Evolutionary conservation across 2,797 vertebrate species (phyloP).

Genomic region (Fringilla coelebs): DNA sequence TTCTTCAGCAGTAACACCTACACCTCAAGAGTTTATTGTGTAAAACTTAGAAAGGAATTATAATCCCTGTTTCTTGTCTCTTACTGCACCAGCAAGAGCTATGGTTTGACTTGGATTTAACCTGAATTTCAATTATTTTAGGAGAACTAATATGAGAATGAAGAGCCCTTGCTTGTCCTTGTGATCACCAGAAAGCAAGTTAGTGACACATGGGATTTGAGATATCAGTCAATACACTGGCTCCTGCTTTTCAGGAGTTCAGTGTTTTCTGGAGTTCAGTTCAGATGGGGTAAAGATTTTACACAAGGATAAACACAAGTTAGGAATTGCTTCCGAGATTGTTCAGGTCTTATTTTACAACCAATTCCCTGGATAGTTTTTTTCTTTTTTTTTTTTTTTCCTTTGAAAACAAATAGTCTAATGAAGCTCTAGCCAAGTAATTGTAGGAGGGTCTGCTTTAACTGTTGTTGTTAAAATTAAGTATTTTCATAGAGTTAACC

Average conservation of each 20-base stretch:
- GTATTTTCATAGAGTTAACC: background rate
- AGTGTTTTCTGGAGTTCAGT: too few species aligned
- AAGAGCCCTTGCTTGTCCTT: background rate
- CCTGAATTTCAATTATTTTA: background rate
- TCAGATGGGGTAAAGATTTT: background rate
- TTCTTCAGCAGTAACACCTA: background rate
- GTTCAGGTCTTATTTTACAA: background rate
- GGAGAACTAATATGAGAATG: background rate
- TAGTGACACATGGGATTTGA: background rate
- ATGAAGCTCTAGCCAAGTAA: background rate
- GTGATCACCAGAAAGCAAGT: background rate
- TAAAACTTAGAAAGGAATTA: background rate
- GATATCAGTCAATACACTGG: background rate
- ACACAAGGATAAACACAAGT: accelerated
- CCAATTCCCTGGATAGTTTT: background rate
- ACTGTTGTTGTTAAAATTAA: background rate
- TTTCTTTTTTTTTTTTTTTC: background rate
- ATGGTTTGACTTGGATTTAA: background rate
- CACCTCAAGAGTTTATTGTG: background rate
- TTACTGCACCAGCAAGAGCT: background rate
- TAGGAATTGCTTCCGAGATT: background rate
- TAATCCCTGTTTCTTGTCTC: background rate
- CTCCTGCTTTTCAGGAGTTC: background rate
- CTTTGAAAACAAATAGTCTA: background rate
- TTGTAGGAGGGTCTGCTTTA: background rate